These are phyloP conservation scores for Drosophila birchii DNA, from an alignment of 2,888 invertebrate genomes.

Conservation along the genomic window DNA sequence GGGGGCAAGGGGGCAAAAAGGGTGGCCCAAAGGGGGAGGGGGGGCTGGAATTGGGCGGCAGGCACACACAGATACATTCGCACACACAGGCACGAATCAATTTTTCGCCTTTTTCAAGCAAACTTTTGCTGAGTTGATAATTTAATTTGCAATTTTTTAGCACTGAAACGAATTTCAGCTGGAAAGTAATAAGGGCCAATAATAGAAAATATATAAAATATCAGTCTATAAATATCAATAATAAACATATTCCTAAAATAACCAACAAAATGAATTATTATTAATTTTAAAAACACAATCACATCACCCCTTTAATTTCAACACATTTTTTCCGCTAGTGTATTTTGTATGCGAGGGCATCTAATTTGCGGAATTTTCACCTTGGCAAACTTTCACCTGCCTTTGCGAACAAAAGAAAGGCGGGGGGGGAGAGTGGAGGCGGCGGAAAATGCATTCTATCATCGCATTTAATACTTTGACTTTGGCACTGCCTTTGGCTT, in stretches of 20 bases:
- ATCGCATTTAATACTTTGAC: constrained; percentile 49
- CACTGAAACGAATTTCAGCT: neutral
- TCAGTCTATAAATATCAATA: neutral
- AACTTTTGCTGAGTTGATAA: constrained; percentile 73
- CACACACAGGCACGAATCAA: constrained; percentile 57
- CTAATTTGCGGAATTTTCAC: constrained; percentile 73
- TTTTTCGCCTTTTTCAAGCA: constrained; percentile 48
- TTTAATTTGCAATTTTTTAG: constrained; percentile 71
- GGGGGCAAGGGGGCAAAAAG: too few species aligned
- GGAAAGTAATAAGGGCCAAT: neutral
- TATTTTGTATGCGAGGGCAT: constrained; percentile 41
- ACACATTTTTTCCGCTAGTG: neutral
- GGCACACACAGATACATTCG: constrained; percentile 21
- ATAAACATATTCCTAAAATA: too few species aligned
- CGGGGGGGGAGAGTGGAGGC: too few species aligned
- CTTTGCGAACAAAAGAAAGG: constrained; percentile 23
- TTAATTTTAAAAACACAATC: neutral
- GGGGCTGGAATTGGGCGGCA: constrained; percentile 10
- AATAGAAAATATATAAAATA: too few species aligned
- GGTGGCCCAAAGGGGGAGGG: constrained; percentile 13
- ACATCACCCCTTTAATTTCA: neutral
- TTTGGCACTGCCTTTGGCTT: constrained; percentile 35
- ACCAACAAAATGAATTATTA: too few species aligned
- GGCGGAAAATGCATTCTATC: constrained; percentile 38
- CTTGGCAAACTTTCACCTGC: constrained; percentile 55